These are phyloP conservation scores for Lepidocyrtoides sp. DNA, from an alignment of 2,888 invertebrate species.

Conservation along the genomic window DNA sequence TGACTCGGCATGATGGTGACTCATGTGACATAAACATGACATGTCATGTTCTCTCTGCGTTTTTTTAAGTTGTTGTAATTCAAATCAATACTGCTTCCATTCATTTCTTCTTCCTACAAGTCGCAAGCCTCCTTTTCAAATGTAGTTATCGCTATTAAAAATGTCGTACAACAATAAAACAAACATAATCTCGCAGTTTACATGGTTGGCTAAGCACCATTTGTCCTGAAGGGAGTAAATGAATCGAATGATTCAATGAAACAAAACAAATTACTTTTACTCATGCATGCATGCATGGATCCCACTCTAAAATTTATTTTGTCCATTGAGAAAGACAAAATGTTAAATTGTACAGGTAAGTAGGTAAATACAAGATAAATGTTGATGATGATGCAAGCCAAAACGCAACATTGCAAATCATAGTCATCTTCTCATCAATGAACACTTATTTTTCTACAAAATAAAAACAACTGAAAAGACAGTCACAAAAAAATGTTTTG, in stretches of 20 bases:
- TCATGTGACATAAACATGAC: conserved; percentile 59
- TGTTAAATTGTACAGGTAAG: conserved; percentile 13
- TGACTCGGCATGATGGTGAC: conserved; percentile 64
- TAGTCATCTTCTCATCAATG: conserved; percentile 14
- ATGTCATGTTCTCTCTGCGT: conserved; percentile 33
- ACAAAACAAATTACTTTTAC: conserved; percentile 71
- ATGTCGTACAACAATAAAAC: conserved; percentile 38
- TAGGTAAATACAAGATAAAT: conserved; percentile 1
- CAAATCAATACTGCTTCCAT: conserved; percentile 52
- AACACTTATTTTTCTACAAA: not conserved
- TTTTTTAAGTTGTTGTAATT: conserved; percentile 34
- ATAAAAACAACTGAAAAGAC: not conserved
- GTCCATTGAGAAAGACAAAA: conserved; percentile 29
- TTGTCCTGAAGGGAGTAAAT: conserved; percentile 12
- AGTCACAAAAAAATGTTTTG: conserved; percentile 18
- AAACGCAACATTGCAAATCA: conserved; percentile 21
- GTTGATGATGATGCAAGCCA: conserved; percentile 39
- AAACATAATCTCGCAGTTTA: conserved; percentile 30
- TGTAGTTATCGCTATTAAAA: conserved; percentile 39
- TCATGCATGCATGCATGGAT: conserved; percentile 41
- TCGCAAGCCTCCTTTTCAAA: not conserved
- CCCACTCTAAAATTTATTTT: conserved; percentile 31
- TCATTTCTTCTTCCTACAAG: conserved; percentile 1
- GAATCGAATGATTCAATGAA: conserved; percentile 63
- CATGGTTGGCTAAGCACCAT: not conserved